Evolutionary conservation across 2,113 vertebrate species (phyloP).

Genomic region (Gavia stellata): DNA sequence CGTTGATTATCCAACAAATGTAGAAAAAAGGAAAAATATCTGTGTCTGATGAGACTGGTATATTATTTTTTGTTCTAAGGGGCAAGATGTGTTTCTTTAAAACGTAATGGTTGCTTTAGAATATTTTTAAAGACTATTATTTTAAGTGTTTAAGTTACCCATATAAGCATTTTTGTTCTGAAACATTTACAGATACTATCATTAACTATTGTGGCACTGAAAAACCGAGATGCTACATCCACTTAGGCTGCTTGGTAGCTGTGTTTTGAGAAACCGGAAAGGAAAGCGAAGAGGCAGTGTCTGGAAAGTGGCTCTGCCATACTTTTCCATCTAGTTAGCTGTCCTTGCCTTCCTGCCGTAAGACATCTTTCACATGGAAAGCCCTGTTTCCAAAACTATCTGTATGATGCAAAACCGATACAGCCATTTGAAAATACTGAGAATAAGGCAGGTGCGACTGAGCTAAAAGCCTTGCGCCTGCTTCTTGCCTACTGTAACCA

Average conservation of each 20-base stretch:
- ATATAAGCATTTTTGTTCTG: neutral
- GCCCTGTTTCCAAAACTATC: neutral
- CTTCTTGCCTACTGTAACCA: neutral
- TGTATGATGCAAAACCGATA: neutral
- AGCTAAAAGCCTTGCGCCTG: neutral
- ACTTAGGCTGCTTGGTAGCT: neutral
- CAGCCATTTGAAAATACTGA: neutral
- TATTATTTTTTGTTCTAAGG: neutral
- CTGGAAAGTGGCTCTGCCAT: neutral
- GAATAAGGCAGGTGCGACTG: neutral
- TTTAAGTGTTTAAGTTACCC: neutral
- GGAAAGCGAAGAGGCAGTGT: neutral
- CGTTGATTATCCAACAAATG: constrained; percentile 62
- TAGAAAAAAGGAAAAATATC: neutral
- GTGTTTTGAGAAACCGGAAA: neutral
- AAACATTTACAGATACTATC: neutral
- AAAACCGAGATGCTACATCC: neutral
- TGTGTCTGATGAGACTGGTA: neutral
- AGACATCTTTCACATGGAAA: neutral
- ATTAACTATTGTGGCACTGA: neutral
- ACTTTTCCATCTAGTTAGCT: neutral
- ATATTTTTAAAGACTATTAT: neutral
- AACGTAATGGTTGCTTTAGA: neutral
- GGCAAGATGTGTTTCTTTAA: neutral
- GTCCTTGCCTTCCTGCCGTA: neutral